Percentiles rank a stretch among this genome's conserved stretches.
These are phyloP conservation scores for Rhamphomyia laevipes DNA, from an alignment of 2,888 invertebrate genomes.

Conservation along the genomic window DNA sequence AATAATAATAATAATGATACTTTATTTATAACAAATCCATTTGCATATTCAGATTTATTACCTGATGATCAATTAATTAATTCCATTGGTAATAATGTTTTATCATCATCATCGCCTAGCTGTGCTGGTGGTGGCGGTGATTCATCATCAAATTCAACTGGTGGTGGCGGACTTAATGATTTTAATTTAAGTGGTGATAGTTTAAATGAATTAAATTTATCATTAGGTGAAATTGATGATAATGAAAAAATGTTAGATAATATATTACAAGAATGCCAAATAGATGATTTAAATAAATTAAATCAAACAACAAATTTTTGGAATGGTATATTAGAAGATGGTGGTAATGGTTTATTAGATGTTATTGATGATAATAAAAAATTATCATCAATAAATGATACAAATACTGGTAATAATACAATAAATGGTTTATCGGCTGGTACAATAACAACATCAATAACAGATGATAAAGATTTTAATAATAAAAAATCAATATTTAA, in stretches of 20 bases:
- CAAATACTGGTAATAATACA: conserved; percentile 3
- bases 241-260: conserved; percentile 37
- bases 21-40: conserved; percentile 26
- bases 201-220: conserved; percentile 32
- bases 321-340: conserved; percentile 33
- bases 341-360: conserved; percentile 26
- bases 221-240: conserved; percentile 31
- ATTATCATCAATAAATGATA: conserved; percentile 8
- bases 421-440: conserved; percentile 11
- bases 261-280: conserved; percentile 36
- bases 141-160: conserved; percentile 1
- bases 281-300: conserved; percentile 35
- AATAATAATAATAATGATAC: too few relatives aligned
- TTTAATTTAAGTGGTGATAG: conserved; percentile 37
- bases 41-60: conserved; percentile 33
- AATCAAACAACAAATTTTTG: conserved; percentile 37
- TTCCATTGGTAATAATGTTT: conserved; percentile 7
- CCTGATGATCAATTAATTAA: conserved; percentile 27
- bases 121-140: conserved; percentile 6
- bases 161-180: conserved; percentile 22
- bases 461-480: conserved; percentile 11
- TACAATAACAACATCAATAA: neutral
- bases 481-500: neutral
- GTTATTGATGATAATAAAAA: conserved; percentile 29
- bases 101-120: conserved; percentile 1